phyloP scores from a whole-genome alignment of 2,888 invertebrate genomes.

The Mermis nigrescens region DNA sequence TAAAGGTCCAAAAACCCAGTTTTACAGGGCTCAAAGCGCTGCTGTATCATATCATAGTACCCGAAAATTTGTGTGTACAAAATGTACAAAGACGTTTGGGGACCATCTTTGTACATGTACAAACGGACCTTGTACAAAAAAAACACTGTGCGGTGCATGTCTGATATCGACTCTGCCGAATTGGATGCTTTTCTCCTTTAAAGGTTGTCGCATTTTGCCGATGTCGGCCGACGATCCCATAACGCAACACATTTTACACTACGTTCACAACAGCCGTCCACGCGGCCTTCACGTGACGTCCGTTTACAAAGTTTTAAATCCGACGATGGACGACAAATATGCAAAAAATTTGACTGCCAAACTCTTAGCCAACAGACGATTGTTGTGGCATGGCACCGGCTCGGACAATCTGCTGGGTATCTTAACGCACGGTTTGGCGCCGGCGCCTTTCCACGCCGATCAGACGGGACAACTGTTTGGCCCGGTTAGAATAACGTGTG shows the following conservation, averaged over 20 bases:
- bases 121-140: too few relatives aligned
- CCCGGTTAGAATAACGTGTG: too few relatives aligned
- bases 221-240: constrained; percentile 34
- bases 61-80: constrained; percentile 4
- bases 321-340: background rate
- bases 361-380: constrained; percentile 20
- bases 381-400: constrained; percentile 40
- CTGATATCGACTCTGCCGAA: too few relatives aligned
- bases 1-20: too few relatives aligned
- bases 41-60: constrained; percentile 27
- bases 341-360: background rate
- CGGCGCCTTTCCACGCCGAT: constrained; percentile 36
- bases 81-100: too few relatives aligned
- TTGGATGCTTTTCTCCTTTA: too few relatives aligned
- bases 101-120: too few relatives aligned
- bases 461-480: constrained; percentile 20
- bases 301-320: background rate
- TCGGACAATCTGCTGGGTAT: constrained; percentile 38
- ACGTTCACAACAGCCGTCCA: constrained; percentile 34
- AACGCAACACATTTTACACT: constrained; percentile 38
- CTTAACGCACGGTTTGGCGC: constrained; percentile 36
- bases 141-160: too few relatives aligned
- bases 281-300: background rate
- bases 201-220: constrained; percentile 31
- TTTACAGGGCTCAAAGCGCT: too few relatives aligned